Evolutionary conservation across 1,140 invertebrate species (phyloP).

Genomic region (Drosophila eugracilis): DNA sequence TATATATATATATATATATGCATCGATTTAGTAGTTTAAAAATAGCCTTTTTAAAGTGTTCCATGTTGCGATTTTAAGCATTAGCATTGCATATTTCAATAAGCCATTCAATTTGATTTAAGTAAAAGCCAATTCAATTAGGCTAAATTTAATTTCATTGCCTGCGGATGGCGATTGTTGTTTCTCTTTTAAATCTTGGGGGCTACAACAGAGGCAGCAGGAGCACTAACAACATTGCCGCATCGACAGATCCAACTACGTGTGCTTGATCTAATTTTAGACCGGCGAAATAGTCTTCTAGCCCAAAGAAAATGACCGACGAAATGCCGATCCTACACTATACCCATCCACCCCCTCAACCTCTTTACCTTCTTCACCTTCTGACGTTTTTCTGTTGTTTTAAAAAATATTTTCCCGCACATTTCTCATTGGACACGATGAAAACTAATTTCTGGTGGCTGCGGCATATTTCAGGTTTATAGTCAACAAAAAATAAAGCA

Average conservation of each 20-base stretch:
- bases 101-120: slow-evolving; percentile 41
- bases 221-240: slow-evolving; percentile 48
- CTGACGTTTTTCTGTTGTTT: slow-evolving; percentile 65
- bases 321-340: slow-evolving; percentile 39
- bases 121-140: slow-evolving; percentile 59
- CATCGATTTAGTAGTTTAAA: slow-evolving; percentile 23
- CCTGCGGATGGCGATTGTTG: slow-evolving; percentile 28
- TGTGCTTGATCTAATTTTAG: slow-evolving; percentile 77
- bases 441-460: slow-evolving; percentile 7
- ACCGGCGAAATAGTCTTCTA: slow-evolving; percentile 60
- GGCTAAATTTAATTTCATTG: slow-evolving; percentile 64
- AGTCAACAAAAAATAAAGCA: background rate
- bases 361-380: slow-evolving; percentile 17
- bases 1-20: slow-evolving; percentile 10
- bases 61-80: slow-evolving; percentile 15
- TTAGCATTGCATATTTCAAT: slow-evolving; percentile 53
- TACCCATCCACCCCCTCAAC: background rate
- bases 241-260: slow-evolving; percentile 76
- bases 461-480: slow-evolving; percentile 10
- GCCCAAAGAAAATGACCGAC: slow-evolving; percentile 65
- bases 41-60: slow-evolving; percentile 40
- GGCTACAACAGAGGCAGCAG: slow-evolving; percentile 29
- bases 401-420: slow-evolving; percentile 69
- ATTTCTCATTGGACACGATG: slow-evolving; percentile 56
- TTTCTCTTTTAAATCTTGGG: slow-evolving; percentile 41